These are phyloP conservation scores for Lutraria lutraria DNA, from an alignment of 2,888 invertebrate genomes.

Conservation along the genomic window DNA sequence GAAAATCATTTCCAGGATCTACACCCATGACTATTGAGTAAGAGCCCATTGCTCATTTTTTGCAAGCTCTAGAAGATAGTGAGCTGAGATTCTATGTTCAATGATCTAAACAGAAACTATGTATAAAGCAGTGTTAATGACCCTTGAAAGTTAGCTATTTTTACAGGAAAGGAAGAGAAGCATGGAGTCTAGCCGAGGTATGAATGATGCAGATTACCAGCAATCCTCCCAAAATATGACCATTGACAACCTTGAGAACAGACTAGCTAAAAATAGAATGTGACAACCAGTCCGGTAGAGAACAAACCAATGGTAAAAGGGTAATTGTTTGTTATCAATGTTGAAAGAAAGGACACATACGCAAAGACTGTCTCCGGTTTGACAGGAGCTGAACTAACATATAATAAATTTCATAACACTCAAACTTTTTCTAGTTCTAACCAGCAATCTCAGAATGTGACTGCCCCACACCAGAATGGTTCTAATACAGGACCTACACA, in stretches of 20 bases:
- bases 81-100: conserved; percentile 6
- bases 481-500: background rate
- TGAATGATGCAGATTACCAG: background rate
- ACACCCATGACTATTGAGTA: background rate
- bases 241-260: too few species aligned
- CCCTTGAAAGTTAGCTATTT: conserved; percentile 4
- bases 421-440: background rate
- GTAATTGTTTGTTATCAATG: background rate
- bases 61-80: background rate
- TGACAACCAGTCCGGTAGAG: background rate
- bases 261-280: conserved; percentile 1
- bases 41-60: background rate
- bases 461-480: background rate
- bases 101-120: background rate
- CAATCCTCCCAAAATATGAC: background rate
- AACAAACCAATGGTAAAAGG: background rate
- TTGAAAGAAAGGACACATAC: background rate
- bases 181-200: background rate
- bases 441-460: background rate
- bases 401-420: background rate
- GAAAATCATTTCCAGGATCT: conserved; percentile 11
- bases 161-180: background rate
- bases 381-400: background rate
- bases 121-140: conserved; percentile 4
- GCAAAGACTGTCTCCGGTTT: background rate